These are phyloP conservation scores for Dipodomys spectabilis DNA, from an alignment of 2,113 vertebrate genomes.

Conservation along the genomic window DNA sequence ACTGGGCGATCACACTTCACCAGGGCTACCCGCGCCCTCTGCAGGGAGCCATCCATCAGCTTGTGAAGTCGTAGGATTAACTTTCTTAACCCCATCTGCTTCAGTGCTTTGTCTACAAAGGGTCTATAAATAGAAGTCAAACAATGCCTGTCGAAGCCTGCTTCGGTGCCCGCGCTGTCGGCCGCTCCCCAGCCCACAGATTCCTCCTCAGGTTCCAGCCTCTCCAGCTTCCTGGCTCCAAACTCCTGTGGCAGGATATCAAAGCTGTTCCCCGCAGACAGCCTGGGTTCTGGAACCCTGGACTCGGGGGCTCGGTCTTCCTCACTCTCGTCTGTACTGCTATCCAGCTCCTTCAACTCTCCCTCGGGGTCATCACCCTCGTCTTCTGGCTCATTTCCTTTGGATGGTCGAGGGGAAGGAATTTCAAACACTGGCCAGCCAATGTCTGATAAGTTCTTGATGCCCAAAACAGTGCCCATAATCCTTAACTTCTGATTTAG, in stretches of 20 bases:
- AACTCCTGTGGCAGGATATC: constrained; percentile 84
- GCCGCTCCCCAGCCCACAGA: constrained; percentile 85
- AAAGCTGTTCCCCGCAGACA: constrained; percentile 77
- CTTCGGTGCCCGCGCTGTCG: constrained; percentile 79
- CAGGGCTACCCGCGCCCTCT: constrained; percentile 94
- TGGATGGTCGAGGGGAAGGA: constrained; percentile 94
- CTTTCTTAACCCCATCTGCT: constrained; percentile 99
- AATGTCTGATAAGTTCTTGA: constrained; percentile 95
- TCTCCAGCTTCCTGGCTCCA: constrained; percentile 85
- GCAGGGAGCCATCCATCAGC: constrained; percentile 97
- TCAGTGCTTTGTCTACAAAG: constrained; percentile 99
- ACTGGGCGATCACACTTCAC: constrained; percentile 89
- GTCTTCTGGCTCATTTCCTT: constrained; percentile 88
- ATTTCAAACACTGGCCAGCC: constrained; percentile 99
- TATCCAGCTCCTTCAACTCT: constrained; percentile 87
- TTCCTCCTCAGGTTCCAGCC: constrained; percentile 92
- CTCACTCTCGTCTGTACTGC: constrained; percentile 92
- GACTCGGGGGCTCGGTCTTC: constrained; percentile 82
- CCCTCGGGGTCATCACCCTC: constrained; percentile 88
- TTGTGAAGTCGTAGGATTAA: constrained; percentile 98
- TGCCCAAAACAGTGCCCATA: constrained; percentile 98
- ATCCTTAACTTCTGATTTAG: constrained; percentile 98
- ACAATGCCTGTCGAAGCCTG: constrained; percentile 88
- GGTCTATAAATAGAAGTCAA: constrained; percentile 98
- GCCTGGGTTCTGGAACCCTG: constrained; percentile 70